Evolutionary conservation across 2,797 vertebrate genomes (phyloP).

Genomic region (Glossophaga mutica): DNA sequence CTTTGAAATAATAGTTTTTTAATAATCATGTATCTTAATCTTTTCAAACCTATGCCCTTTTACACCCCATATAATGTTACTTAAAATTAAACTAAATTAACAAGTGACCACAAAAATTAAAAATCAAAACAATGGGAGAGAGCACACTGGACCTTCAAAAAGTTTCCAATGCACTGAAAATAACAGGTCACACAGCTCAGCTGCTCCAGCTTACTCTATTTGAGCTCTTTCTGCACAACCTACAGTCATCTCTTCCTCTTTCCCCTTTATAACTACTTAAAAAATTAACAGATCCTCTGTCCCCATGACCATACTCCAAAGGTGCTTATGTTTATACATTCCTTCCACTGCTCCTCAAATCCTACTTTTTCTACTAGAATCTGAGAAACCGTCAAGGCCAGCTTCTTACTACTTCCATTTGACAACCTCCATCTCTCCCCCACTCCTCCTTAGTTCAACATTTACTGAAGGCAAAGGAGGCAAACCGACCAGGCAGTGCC

Average conservation of each 20-base stretch:
- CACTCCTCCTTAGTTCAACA: background rate
- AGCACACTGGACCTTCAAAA: background rate
- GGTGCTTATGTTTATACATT: background rate
- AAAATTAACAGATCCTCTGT: background rate
- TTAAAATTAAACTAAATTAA: slow-evolving; percentile 26
- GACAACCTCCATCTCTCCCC: background rate
- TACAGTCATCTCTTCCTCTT: background rate
- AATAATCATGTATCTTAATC: background rate
- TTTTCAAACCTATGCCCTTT: background rate
- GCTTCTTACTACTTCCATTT: background rate
- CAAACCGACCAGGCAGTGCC: background rate
- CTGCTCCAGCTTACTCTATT: background rate
- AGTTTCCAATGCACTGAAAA: background rate
- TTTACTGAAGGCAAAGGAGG: background rate
- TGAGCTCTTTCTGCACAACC: background rate
- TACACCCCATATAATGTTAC: background rate
- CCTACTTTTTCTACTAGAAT: background rate
- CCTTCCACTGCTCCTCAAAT: background rate
- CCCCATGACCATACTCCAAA: background rate
- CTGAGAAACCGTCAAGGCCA: background rate
- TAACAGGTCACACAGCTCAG: background rate
- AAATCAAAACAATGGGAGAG: background rate
- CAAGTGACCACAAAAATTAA: background rate
- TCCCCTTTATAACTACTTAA: background rate
- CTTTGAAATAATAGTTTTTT: background rate